These are phyloP conservation scores for Lasaia peninsularis DNA, from an alignment of 1,140 invertebrate species.

Conservation along the genomic window DNA sequence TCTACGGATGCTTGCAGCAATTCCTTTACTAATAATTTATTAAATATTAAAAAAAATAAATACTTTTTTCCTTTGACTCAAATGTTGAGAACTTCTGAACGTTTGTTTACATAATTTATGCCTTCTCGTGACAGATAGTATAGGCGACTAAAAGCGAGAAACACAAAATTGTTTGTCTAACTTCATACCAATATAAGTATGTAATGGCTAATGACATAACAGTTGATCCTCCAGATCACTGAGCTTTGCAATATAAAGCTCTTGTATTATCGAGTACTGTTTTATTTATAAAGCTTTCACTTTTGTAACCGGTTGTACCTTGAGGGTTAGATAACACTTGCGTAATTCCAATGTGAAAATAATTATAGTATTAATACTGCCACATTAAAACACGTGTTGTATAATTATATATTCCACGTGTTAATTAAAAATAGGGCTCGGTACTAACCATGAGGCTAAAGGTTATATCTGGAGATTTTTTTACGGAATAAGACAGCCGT, in stretches of 20 bases:
- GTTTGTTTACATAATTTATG: no score
- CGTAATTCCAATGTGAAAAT: not conserved
- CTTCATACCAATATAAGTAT: not conserved
- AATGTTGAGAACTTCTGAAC: no score
- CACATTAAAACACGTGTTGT: not conserved
- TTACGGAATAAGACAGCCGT: no score
- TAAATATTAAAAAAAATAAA: no score
- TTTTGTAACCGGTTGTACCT: slow-evolving; percentile 6
- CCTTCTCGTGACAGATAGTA: no score
- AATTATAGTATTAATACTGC: not conserved
- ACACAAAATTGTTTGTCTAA: not conserved
- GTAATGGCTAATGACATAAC: not conserved
- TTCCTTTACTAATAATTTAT: no score
- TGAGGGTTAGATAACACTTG: not conserved
- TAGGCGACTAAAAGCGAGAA: no score
- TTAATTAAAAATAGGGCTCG: not conserved
- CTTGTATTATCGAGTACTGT: not conserved
- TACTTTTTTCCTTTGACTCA: no score
- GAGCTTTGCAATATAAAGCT: not conserved
- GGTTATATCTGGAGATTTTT: no score
- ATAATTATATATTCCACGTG: not conserved
- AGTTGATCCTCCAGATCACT: not conserved
- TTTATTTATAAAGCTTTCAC: slow-evolving; percentile 1
- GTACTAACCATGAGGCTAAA: no score
- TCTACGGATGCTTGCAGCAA: no score